Evolutionary conservation across 2,888 invertebrate species (phyloP), one percentile per base, ranked within the genome.

Genomic region (Acanthosepion pharaonis): DNA sequence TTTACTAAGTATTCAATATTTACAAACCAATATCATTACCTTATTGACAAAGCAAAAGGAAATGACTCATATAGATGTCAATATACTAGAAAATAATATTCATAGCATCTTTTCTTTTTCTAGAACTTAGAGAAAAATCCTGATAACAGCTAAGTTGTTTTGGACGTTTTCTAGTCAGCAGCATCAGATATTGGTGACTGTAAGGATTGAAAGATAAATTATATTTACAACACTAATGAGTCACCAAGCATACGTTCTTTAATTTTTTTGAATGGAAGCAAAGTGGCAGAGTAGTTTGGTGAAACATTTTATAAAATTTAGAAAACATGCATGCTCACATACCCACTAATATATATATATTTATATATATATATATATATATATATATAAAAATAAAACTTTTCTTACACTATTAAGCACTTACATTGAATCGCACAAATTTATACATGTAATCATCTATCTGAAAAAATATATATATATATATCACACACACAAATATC

Each of bases 11-110:
- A 59, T 78, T 11, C 78, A 78, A 18, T 33, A 18, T 78, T 78
- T 15, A n/a, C 78, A 78, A 78, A 78, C n/a, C 18, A 33, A 78
- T 78, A 78, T 59, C 59, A 23, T 59, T 59, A 59, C 5, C 59
- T 59, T 20, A 23, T 59, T 25, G 59, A 59, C 59, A 23, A 59
- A 20, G 6, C 23, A 23, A 59, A 59, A 59, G 59, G 20, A 78
- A n/a, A 78, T 78, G 78, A 78, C n/a, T 78, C n/a, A 33, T 78
- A 78, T 78, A 78, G 78, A 78, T 78, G 28, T 78, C n/a, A 78
- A 33, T n/a, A 78, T 78, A 78, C n/a, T 33, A 33, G 33, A 78
- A 78, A 42, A 42, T 42, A 42, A 42, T 42, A 42, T 42, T 28
- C 28, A 78, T 78, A 11, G 28, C 25, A 28, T 78, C 28, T 78